These are phyloP conservation scores for Dynastes grantii DNA, from an alignment of 2,888 invertebrate species.

Conservation along the genomic window DNA sequence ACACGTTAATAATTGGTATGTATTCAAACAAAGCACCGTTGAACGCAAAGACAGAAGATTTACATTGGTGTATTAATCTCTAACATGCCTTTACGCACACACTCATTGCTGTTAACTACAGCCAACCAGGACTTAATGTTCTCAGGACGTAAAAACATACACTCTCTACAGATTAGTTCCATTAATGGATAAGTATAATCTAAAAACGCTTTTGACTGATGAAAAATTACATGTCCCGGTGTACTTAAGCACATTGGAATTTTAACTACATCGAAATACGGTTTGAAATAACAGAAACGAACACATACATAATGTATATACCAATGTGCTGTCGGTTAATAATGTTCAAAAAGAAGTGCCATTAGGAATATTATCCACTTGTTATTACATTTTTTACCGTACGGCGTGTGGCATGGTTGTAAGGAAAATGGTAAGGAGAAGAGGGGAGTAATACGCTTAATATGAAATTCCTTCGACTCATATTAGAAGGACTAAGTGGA, in stretches of 20 bases:
- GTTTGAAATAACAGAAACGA: slow-evolving; percentile 35
- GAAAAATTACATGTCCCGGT: slow-evolving; percentile 15
- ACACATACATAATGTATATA: slow-evolving; percentile 18
- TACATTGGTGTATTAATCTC: not conserved
- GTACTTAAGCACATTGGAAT: slow-evolving; percentile 30
- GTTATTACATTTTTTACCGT: slow-evolving; percentile 25
- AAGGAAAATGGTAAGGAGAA: slow-evolving; percentile 8
- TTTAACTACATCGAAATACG: slow-evolving; percentile 38
- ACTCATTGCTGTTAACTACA: not conserved
- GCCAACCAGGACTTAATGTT: slow-evolving; percentile 2
- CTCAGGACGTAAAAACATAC: slow-evolving; percentile 10
- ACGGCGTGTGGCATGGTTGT: not conserved
- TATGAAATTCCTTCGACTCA: slow-evolving; percentile 38
- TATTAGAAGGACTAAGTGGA: slow-evolving; percentile 28
- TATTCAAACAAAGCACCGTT: too few relatives aligned
- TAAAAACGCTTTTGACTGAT: slow-evolving; percentile 38
- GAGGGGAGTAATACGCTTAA: slow-evolving; percentile 27
- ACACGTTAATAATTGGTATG: too few relatives aligned
- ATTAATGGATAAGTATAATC: slow-evolving; percentile 39
- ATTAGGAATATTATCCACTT: slow-evolving; percentile 22
- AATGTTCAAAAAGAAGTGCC: slow-evolving; percentile 31
- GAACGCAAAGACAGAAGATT: not conserved
- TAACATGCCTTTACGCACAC: not conserved
- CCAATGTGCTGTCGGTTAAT: slow-evolving; percentile 17
- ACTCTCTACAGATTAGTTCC: slow-evolving; percentile 39